phyloP scores from a whole-genome alignment of 2,113 vertebrate genomes.

The Apaloderma vittatum region DNA sequence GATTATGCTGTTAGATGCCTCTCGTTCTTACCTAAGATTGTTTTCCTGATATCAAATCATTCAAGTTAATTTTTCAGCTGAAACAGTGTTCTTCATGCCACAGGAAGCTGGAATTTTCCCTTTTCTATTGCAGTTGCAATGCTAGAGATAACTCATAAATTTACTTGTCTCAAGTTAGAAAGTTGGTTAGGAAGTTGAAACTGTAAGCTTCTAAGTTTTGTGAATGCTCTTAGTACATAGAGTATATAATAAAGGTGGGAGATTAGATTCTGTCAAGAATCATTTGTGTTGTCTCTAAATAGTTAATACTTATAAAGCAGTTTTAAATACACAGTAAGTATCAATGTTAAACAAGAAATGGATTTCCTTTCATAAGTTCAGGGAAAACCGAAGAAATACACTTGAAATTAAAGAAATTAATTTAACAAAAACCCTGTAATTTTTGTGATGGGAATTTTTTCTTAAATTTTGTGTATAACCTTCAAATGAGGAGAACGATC shows the following conservation, averaged over 20 bases:
- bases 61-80: background rate
- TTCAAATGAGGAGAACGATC: constrained; percentile 16
- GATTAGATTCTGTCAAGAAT: background rate
- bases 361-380: background rate
- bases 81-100: background rate
- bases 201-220: background rate
- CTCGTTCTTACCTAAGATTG: background rate
- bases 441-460: background rate
- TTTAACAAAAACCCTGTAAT: background rate
- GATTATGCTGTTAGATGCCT: background rate
- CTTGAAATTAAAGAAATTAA: background rate
- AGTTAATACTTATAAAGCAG: background rate
- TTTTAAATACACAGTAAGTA: background rate
- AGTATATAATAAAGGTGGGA: background rate
- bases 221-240: background rate
- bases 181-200: background rate
- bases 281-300: background rate
- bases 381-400: background rate
- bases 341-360: background rate
- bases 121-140: background rate
- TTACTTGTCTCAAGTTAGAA: background rate
- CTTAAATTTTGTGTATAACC: background rate
- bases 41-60: background rate
- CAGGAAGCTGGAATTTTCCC: background rate
- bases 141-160: background rate